Percentiles rank a stretch among this genome's conserved stretches.
These are phyloP conservation scores for Tinea pellionella DNA, from an alignment of 2,888 invertebrate species.

Conservation along the genomic window DNA sequence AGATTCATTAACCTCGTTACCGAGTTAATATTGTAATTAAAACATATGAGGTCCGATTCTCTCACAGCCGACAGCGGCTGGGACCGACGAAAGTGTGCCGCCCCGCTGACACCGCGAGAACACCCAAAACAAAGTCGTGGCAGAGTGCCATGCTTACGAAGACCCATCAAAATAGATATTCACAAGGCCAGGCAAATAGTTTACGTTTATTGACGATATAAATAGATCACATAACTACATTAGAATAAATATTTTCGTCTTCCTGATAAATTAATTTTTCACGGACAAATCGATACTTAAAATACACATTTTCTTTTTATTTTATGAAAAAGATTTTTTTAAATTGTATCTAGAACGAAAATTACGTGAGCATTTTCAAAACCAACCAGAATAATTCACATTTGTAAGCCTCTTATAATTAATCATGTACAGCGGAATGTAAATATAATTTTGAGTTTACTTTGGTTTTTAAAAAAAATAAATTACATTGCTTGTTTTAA, in stretches of 20 bases:
- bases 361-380: too few species aligned
- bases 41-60: constrained; percentile 26
- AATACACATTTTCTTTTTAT: too few species aligned
- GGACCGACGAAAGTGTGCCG: constrained; percentile 47
- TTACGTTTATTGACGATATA: not conserved
- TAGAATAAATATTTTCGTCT: not conserved
- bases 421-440: too few species aligned
- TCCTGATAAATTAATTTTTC: not conserved
- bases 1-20: constrained; percentile 67
- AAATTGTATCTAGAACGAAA: too few species aligned
- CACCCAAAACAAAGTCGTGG: constrained; percentile 51
- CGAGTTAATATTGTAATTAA: constrained; percentile 54
- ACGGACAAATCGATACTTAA: too few species aligned
- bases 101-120: constrained; percentile 17
- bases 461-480: not conserved
- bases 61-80: constrained; percentile 16
- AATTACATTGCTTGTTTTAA: not conserved
- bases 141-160: constrained; percentile 44
- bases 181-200: constrained; percentile 45
- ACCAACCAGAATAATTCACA: too few species aligned
- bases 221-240: constrained; percentile 1
- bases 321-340: too few species aligned
- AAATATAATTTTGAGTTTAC: not conserved
- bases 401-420: too few species aligned
- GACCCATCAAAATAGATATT: constrained; percentile 40